Percentiles rank a stretch among this genome's conserved stretches.
These are phyloP conservation scores for Xylophagus ater DNA, from an alignment of 2,888 invertebrate species.

Conservation along the genomic window DNA sequence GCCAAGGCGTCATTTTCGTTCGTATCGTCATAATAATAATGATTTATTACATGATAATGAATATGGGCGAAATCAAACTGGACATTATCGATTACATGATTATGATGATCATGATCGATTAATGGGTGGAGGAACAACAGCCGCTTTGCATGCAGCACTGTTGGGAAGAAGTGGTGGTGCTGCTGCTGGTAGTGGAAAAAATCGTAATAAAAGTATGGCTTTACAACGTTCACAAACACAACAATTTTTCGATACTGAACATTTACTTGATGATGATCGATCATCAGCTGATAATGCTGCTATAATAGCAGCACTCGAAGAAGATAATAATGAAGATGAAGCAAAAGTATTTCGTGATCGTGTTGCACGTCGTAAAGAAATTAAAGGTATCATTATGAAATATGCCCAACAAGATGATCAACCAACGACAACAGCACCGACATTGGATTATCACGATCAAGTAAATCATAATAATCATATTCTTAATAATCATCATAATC, in stretches of 20 bases:
- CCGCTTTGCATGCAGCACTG: too few species aligned
- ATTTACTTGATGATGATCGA: slow-evolving; percentile 32
- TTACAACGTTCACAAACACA: slow-evolving; percentile 25
- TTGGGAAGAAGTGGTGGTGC: slow-evolving; percentile 15
- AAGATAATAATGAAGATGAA: slow-evolving; percentile 39
- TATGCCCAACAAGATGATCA: slow-evolving; percentile 69
- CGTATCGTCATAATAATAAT: slow-evolving; percentile 28
- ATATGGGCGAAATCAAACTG: slow-evolving; percentile 15
- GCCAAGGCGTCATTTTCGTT: slow-evolving; percentile 20
- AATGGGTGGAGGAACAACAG: too few species aligned
- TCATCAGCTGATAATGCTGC: slow-evolving; percentile 45
- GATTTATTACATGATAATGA: slow-evolving; percentile 12
- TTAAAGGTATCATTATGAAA: slow-evolving; percentile 69
- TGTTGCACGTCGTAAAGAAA: slow-evolving; percentile 71
- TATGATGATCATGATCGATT: slow-evolving; percentile 18
- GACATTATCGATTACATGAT: slow-evolving; percentile 15
- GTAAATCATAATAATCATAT: slow-evolving; percentile 8
- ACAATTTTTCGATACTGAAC: slow-evolving; percentile 26
- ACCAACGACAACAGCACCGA: slow-evolving; percentile 1
- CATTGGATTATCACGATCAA: slow-evolving; percentile 4
- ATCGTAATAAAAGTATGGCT: not conserved
- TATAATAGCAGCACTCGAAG: slow-evolving; percentile 37
- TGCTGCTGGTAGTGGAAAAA: not conserved
- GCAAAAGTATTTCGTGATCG: slow-evolving; percentile 50
- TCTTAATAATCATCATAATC: slow-evolving; percentile 18